A percentile compares a stretch with the other conserved stretches of the same genome.
Conservation (phyloP, 2,113 vertebrate species). For the Trichechus manatus region DNA sequence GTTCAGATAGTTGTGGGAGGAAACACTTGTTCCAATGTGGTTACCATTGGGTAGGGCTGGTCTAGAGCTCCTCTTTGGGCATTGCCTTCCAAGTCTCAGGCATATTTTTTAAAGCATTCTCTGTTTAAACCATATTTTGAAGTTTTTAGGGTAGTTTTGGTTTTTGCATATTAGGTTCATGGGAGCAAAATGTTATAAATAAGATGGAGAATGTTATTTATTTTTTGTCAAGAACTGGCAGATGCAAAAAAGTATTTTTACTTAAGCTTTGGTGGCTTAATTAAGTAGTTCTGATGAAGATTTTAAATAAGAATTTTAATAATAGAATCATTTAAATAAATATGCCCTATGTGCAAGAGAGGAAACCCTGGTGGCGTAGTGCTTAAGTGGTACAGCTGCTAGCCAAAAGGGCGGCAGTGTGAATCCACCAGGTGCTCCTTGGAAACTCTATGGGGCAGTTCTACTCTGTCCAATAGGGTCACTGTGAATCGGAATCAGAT, state of each 20-base stretch:
- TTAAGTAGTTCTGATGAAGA: not conserved
- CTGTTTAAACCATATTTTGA: not conserved
- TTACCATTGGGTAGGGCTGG: not conserved
- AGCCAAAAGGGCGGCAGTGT: no score
- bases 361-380: no score
- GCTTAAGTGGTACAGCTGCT: no score
- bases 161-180: not conserved
- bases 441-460: no score
- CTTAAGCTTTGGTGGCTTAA: not conserved
- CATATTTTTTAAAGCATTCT: not conserved
- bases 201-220: not conserved
- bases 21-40: not conserved
- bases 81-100: not conserved
- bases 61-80: not conserved
- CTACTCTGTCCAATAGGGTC: no score
- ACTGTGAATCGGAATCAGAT: no score
- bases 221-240: not conserved
- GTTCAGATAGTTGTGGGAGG: no score
- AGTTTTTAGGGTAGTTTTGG: not conserved
- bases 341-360: not conserved
- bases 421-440: no score
- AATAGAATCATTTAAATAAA: not conserved
- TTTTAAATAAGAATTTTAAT: constrained; percentile 28
- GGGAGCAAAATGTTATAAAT: not conserved
- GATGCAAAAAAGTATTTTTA: not conserved